Evolutionary conservation across 2,888 invertebrate species (phyloP), one percentile per base, ranked within the genome.

Genomic region (Drosophila mercatorum): DNA sequence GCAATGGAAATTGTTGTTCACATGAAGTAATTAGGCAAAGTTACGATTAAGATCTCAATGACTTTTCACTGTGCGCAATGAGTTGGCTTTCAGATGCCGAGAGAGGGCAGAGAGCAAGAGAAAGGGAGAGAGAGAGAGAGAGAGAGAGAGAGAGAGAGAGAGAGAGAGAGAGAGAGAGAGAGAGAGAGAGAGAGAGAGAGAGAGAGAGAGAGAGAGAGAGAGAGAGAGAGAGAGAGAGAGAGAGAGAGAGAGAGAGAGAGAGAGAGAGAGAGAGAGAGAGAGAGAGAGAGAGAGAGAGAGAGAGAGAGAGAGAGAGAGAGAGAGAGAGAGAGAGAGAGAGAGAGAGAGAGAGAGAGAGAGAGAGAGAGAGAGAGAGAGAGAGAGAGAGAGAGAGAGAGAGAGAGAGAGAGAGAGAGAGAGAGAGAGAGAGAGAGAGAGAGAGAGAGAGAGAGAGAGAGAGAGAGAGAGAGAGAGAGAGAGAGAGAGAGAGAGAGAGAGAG

Each of bases 1-100:
- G 73, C 69, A 84, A 78, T 80, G 81, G 76, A 68, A 78, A 76
- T 65, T 72, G 41, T 46, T 57, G 58, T 40, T 51, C 55, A 63
- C 59, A 36, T 38, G 31, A 12, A 40, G 52, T 69, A 81, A 84
- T 81, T 74, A 66, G 51, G 47, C 41, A 55, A 46, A 53, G 58
- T 51, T 73, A 40, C 49, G 60, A 80, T 76, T 61, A 38, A 44
- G 80, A 80, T 80, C 71, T 68, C 75, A 56, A 66, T 56, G 69
- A 52, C 56, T 80, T 63, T 80, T 40, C 62, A 46, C 38, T 40
- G 47, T 34, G 10, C 36, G 36, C 41, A 41, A 71, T 77, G 77
- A 77, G 71, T 80, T 67, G 66, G 80, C 77, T 58, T 47, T 51
- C 53, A 31, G 10, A 34, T 1, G 3, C 49, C n/a, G 10, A 31